Conservation (phyloP, 2,797 vertebrate species). For the Paramormyrops hopkinsi region DNA sequence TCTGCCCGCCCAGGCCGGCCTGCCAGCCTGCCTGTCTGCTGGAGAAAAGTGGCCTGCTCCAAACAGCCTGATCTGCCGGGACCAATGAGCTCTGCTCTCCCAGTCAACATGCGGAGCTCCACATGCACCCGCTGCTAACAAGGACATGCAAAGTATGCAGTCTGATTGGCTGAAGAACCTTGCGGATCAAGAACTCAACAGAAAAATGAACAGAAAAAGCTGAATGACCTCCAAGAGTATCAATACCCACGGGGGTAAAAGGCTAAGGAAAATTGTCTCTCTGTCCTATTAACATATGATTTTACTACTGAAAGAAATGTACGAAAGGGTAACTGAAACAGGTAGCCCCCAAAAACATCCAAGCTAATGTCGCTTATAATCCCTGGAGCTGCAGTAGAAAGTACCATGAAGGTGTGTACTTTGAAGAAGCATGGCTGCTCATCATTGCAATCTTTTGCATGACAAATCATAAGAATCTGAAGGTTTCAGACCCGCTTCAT, state of each 20-base stretch:
- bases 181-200: background rate
- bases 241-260: background rate
- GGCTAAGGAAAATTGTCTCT: background rate
- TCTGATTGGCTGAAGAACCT: background rate
- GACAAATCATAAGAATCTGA: background rate
- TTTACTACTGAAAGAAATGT: background rate
- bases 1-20: background rate
- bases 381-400: background rate
- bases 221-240: background rate
- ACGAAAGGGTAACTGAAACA: background rate
- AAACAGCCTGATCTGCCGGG: conserved; percentile 19
- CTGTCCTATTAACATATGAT: background rate
- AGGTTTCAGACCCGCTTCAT: background rate
- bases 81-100: conserved; percentile 20
- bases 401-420: background rate
- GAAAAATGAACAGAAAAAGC: background rate
- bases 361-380: background rate
- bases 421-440: background rate
- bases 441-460: background rate
- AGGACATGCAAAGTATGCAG: background rate
- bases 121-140: background rate
- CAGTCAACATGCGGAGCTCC: background rate
- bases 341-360: background rate
- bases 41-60: conserved; percentile 18
- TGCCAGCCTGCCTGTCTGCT: background rate